These are phyloP conservation scores for Ascidia mentula DNA, from an alignment of 23 tunicate genomes.

Conservation along the genomic window DNA sequence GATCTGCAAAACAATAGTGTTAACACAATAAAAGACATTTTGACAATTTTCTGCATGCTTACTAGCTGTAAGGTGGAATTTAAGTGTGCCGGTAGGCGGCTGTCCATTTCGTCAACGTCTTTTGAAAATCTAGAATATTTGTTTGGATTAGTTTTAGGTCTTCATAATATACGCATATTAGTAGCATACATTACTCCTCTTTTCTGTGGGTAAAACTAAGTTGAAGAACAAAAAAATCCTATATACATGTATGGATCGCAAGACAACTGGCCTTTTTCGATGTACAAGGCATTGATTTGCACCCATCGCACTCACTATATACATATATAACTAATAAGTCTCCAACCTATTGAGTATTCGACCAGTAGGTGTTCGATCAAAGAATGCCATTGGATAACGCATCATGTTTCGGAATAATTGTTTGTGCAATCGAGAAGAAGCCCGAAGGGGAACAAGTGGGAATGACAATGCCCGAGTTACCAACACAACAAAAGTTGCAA, in stretches of 20 bases:
- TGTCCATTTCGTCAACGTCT: slow-evolving; percentile 64
- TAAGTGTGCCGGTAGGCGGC: slow-evolving; percentile 4
- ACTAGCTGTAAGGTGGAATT: slow-evolving; percentile 39
- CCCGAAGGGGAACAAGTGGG: slow-evolving; percentile 13
- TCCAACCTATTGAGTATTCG: slow-evolving; percentile 39
- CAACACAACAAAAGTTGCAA: slow-evolving; percentile 17
- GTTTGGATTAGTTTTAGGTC: too few species aligned
- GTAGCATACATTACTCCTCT: too few species aligned
- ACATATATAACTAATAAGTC: not conserved
- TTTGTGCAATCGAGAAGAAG: slow-evolving; percentile 32
- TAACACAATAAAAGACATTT: not conserved
- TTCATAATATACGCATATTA: too few species aligned
- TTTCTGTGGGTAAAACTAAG: too few species aligned
- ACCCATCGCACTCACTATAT: too few species aligned
- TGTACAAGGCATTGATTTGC: too few species aligned
- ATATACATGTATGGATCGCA: too few species aligned
- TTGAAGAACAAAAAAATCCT: too few species aligned
- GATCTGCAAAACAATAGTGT: not conserved
- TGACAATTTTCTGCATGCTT: not conserved
- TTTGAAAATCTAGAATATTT: slow-evolving; percentile 37
- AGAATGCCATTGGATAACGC: slow-evolving; percentile 34
- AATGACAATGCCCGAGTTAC: slow-evolving; percentile 25
- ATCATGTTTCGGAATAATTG: slow-evolving; percentile 28
- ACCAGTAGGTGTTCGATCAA: slow-evolving; percentile 43
- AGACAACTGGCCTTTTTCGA: too few species aligned